Conservation (phyloP, 2,797 vertebrate genomes). For the Peromyscus eremicus region DNA sequence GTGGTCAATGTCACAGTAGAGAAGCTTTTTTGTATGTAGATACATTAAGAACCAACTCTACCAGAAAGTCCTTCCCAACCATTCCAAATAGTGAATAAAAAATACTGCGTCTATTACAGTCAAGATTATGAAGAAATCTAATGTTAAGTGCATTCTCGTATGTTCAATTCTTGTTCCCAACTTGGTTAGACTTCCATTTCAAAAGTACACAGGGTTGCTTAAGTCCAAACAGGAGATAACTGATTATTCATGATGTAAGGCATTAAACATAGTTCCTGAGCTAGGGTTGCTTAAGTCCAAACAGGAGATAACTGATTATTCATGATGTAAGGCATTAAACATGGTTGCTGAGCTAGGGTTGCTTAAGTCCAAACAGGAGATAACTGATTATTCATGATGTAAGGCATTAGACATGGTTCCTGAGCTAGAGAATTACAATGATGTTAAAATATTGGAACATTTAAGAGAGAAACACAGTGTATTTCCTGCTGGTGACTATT, state of each 20-base stretch:
- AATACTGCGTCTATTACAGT: not conserved
- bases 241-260: constrained; percentile 22
- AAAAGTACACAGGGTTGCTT: not conserved
- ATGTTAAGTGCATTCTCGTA: not conserved
- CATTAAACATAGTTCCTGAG: not conserved
- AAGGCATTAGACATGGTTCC: constrained; percentile 18
- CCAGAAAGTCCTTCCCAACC: not conserved
- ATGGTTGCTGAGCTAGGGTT: not conserved
- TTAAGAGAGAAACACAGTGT: constrained; percentile 79
- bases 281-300: constrained; percentile 8
- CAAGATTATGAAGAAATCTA: not conserved
- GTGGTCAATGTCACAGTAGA: not conserved
- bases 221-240: constrained; percentile 19
- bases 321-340: constrained; percentile 31
- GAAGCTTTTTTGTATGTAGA: not conserved
- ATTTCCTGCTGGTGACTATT: constrained; percentile 78
- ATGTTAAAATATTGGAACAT: constrained; percentile 71
- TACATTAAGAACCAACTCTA: constrained; percentile 11
- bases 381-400: not conserved
- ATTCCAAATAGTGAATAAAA: constrained; percentile 8
- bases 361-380: constrained; percentile 41
- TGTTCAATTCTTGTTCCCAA: not conserved
- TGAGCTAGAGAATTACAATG: not conserved
- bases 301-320: not conserved
- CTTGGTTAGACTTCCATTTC: constrained; percentile 20